Conservation (phyloP, 2,113 vertebrate genomes). For the Dermatemys mawii region DNA sequence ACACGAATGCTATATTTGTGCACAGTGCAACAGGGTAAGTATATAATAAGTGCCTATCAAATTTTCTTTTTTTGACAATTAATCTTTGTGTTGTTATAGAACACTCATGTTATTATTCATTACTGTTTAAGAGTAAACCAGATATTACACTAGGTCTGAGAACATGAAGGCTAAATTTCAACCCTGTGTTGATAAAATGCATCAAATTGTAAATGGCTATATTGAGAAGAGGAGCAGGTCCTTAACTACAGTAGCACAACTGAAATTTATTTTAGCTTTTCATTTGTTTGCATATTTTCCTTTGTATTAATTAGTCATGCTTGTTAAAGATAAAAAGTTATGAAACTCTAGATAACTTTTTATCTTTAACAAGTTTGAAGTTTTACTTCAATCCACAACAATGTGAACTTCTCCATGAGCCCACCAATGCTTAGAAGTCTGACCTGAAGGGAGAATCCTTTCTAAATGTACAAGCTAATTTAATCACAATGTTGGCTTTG, state of each 20-base stretch:
- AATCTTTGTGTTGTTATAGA: background rate
- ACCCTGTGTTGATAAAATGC: background rate
- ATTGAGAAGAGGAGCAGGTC: constrained; percentile 41
- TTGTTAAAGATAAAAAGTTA: constrained; percentile 42
- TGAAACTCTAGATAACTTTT: constrained; percentile 44
- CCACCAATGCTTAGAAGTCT: constrained; percentile 40
- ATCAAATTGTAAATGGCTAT: constrained; percentile 47
- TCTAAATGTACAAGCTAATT: constrained; percentile 66
- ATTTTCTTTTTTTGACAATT: background rate
- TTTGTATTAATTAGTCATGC: constrained; percentile 27
- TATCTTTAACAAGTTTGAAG: too few species aligned
- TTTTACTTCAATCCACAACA: constrained; percentile 45
- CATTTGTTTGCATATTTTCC: background rate
- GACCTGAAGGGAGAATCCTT: constrained; percentile 62
- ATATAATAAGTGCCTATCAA: background rate
- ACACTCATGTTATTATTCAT: background rate
- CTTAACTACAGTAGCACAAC: background rate
- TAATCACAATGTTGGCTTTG: constrained; percentile 66
- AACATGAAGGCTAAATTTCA: constrained; percentile 45
- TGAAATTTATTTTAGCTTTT: constrained; percentile 26
- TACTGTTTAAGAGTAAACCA: constrained; percentile 14
- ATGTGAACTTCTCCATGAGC: background rate
- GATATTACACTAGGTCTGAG: background rate
- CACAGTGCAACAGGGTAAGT: background rate
- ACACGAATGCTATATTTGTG: background rate